Base-by-base conservation (phyloP, 2,797 vertebrate species). In the Novumbra hubbsi region DNA sequence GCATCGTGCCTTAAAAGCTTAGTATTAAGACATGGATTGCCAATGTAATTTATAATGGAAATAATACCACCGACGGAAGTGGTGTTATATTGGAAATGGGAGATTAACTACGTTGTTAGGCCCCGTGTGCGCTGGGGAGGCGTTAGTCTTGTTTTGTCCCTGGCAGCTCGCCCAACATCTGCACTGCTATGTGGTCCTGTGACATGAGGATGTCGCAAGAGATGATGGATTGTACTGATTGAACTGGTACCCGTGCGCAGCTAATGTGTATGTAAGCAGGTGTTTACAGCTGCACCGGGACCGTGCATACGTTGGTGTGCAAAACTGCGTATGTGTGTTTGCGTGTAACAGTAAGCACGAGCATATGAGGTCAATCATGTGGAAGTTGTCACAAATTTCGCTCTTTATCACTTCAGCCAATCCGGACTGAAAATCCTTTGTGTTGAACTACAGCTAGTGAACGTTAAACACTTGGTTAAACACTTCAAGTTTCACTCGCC, bases 261-360 rank as follows among this genome's bases (percentile, higher is more conserved):
- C 89, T 91, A 93, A 92, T 89, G 88, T 91, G 87, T 89, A 87
- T 90, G 87, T 89, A 88, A 91, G 89, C 86, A 91, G 88, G 90
- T 91, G 88, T 90, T 90, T 90, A 92, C 85, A 89, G 88, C 85
- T 82, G 90, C 83, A 81, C 66, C 66, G 70, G 72, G 60, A 66
- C 49, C 21, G 12, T 11, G 50, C 11, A 16, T 60, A 48, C 68
- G 68, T 82, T 77, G 80, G 71, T 63, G 80, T 85, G 82, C 77
- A 78, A 82, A 48, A 50, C n/a, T 69, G 73, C 81, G 76, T 81
- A 57, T 66, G 81, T 83, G 83, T 77, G 79, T 82, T 34, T 67
- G 65, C 11, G 65, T 34, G 17, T 38, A 45, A 45, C 41, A 14
- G 5, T 45, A 14, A 45, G 41, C 5, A 14, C 5, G 41, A 45